These are phyloP conservation scores for Drosophila novamexicana DNA, from an alignment of 1,140 invertebrate species.

Conservation along the genomic window DNA sequence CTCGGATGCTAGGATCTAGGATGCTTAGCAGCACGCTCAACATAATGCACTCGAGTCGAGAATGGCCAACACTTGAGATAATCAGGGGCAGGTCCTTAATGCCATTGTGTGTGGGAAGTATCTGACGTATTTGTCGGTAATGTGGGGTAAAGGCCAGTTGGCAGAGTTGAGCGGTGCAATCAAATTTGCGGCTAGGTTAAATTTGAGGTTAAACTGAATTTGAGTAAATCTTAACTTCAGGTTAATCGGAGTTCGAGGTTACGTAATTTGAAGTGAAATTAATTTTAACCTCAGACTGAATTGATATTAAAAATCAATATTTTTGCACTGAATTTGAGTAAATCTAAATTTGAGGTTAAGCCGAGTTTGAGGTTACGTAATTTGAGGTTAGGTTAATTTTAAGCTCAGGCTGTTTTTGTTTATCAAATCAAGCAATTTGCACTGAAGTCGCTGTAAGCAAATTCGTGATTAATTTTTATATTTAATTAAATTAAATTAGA, in stretches of 20 bases:
- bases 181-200: neutral
- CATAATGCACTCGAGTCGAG: conserved; percentile 20
- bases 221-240: neutral
- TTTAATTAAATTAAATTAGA: no score
- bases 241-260: neutral
- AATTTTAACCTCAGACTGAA: neutral
- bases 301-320: neutral
- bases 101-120: neutral
- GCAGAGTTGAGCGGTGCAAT: neutral
- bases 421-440: no score
- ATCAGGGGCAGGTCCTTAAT: conserved; percentile 11
- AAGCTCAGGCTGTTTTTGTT: no score
- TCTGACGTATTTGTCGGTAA: neutral
- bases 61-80: conserved; percentile 8
- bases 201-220: neutral
- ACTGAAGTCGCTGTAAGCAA: no score
- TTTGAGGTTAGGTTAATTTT: no score
- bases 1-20: conserved; percentile 8
- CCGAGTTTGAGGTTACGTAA: no score
- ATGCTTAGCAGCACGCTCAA: neutral
- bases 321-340: neutral
- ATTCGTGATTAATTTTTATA: no score
- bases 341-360: no score
- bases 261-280: neutral
- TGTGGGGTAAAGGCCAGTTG: neutral